Evolutionary conservation across 2,797 vertebrate species (phyloP).

Genomic region (Pangasius macronema): DNA sequence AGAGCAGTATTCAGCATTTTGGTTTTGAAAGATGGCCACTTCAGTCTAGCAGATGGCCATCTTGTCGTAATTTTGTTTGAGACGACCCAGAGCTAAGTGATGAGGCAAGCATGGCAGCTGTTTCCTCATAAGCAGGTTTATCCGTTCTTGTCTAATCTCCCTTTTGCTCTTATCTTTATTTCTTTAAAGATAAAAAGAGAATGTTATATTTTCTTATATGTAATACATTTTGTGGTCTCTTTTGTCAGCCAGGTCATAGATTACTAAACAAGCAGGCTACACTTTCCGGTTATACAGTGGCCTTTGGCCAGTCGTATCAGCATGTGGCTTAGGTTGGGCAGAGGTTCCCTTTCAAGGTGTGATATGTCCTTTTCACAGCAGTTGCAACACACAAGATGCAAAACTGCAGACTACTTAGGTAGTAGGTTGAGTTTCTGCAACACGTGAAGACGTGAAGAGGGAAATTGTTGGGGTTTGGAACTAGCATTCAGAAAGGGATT

Average conservation of each 20-base stretch:
- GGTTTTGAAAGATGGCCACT: neutral
- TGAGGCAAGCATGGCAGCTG: constrained; percentile 41
- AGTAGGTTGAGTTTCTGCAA: neutral
- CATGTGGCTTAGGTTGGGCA: neutral
- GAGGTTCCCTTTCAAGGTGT: neutral
- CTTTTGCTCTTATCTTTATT: neutral
- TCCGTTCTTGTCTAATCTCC: constrained; percentile 38
- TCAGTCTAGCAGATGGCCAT: neutral
- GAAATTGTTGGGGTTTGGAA: neutral
- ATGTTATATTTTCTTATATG: neutral
- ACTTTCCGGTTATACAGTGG: neutral
- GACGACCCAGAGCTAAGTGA: constrained; percentile 12
- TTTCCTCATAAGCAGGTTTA: constrained; percentile 47
- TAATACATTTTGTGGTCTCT: neutral
- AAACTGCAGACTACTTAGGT: neutral
- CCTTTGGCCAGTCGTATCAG: constrained; percentile 22
- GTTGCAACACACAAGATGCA: neutral
- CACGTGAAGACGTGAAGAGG: neutral
- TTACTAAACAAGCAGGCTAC: neutral
- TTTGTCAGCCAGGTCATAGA: neutral
- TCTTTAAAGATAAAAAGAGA: neutral
- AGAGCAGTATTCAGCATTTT: neutral
- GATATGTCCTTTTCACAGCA: neutral
- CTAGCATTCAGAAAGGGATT: neutral
- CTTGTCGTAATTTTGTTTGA: constrained; percentile 23